Evolutionary conservation across 2,888 invertebrate species (phyloP).

Genomic region (Molorchus minor): DNA sequence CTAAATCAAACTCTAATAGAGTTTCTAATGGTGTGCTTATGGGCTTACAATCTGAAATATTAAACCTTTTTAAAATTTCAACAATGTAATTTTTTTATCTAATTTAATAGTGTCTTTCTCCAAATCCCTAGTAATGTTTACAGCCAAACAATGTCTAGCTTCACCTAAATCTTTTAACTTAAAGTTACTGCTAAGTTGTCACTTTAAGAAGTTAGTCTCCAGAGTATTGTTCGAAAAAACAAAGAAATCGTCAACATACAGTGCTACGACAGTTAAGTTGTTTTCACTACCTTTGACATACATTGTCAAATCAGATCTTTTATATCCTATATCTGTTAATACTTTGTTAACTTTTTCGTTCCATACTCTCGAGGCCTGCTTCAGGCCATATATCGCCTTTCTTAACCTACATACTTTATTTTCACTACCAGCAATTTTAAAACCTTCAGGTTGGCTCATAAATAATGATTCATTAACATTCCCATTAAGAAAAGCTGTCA

Average conservation of each 20-base stretch:
- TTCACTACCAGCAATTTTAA: neutral
- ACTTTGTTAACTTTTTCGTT: constrained; percentile 18
- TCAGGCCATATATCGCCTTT: neutral
- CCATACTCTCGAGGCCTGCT: constrained; percentile 38
- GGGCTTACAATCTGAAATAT: constrained; percentile 27
- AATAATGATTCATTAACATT: constrained; percentile 30
- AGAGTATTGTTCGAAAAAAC: too few relatives aligned
- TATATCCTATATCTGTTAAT: constrained; percentile 19
- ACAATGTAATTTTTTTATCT: constrained; percentile 28
- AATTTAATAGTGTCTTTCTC: constrained; percentile 28
- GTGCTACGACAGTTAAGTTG: constrained; percentile 13
- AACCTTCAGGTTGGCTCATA: constrained; percentile 33
- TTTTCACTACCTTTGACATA: constrained; percentile 15
- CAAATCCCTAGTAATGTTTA: constrained; percentile 24
- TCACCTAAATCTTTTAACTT: too few relatives aligned
- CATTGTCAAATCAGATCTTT: constrained; percentile 25
- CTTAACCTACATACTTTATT: constrained; percentile 21
- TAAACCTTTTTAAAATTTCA: constrained; percentile 20
- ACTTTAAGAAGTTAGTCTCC: neutral
- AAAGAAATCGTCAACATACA: constrained; percentile 35
- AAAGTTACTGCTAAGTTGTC: too few relatives aligned
- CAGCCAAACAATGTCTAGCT: too few relatives aligned
- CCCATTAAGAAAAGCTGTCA: constrained; percentile 30
- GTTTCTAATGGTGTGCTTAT: constrained; percentile 32
- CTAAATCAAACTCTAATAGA: neutral